Conservation (phyloP, 1,140 invertebrate species). For the Scaptodrosophila lebanonensis region DNA sequence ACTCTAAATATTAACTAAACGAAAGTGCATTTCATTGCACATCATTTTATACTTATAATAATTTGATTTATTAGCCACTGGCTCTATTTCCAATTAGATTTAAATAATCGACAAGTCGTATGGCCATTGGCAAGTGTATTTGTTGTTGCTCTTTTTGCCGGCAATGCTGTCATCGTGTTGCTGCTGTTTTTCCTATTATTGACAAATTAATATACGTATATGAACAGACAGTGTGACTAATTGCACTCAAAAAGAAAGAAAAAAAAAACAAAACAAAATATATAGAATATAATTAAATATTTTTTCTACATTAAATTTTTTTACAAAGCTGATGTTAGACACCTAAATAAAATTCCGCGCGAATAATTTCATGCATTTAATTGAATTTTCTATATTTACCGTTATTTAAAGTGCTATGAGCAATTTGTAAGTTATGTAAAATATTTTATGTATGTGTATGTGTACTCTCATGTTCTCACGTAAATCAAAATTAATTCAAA, state of each 20-base stretch:
- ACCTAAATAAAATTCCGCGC: no score
- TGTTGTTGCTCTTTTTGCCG: constrained; percentile 2
- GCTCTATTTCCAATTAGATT: constrained; percentile 54
- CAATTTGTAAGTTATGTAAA: no score
- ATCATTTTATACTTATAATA: constrained; percentile 37
- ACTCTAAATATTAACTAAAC: constrained; percentile 44
- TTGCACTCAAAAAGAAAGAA: constrained; percentile 24
- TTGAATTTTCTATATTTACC: no score
- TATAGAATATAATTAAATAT: constrained; percentile 7
- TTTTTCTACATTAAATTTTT: no score
- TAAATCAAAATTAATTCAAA: no score
- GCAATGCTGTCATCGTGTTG: constrained; percentile 24
- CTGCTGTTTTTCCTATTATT: constrained; percentile 41
- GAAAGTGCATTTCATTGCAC: constrained; percentile 17
- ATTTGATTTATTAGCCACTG: constrained; percentile 35
- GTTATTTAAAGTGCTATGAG: no score
- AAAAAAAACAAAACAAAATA: constrained; percentile 21
- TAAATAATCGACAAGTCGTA: constrained; percentile 42
- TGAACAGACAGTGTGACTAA: constrained; percentile 41
- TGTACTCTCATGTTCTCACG: no score
- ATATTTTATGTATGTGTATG: no score
- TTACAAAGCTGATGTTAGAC: no score
- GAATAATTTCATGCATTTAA: no score
- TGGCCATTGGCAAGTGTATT: not conserved
- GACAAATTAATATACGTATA: constrained; percentile 44